Evolutionary conservation across 2,888 invertebrate species (phyloP).

Genomic region (Chymomyza amoena): DNA sequence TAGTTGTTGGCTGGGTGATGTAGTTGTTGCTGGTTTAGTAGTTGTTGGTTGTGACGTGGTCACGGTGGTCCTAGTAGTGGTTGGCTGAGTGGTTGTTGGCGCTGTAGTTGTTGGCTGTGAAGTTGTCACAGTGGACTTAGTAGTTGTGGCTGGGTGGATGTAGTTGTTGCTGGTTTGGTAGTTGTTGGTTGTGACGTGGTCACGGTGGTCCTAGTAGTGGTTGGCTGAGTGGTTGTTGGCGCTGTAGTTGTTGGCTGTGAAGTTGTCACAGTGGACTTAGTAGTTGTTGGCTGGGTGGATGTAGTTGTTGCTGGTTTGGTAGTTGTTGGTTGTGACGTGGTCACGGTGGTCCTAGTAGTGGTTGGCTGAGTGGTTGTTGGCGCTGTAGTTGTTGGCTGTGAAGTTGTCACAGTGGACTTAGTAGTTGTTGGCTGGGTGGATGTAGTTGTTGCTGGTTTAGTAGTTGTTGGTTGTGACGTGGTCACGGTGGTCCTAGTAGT

Average conservation of each 20-base stretch:
- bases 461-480: neutral
- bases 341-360: neutral
- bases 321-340: neutral
- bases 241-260: too few relatives aligned
- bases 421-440: neutral
- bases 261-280: too few relatives aligned
- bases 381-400: neutral
- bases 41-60: too few relatives aligned
- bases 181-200: neutral
- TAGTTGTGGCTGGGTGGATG: neutral
- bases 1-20: neutral
- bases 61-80: neutral
- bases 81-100: neutral
- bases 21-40: too few relatives aligned
- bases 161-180: constrained; percentile 2
- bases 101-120: neutral
- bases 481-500: neutral
- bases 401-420: constrained; percentile 2
- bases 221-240: neutral
- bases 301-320: neutral
- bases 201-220: neutral
- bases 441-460: neutral
- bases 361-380: neutral
- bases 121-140: too few relatives aligned
- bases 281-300: neutral